Conservation (phyloP, 2,888 invertebrate species). For the Polydrusus cervinus region DNA sequence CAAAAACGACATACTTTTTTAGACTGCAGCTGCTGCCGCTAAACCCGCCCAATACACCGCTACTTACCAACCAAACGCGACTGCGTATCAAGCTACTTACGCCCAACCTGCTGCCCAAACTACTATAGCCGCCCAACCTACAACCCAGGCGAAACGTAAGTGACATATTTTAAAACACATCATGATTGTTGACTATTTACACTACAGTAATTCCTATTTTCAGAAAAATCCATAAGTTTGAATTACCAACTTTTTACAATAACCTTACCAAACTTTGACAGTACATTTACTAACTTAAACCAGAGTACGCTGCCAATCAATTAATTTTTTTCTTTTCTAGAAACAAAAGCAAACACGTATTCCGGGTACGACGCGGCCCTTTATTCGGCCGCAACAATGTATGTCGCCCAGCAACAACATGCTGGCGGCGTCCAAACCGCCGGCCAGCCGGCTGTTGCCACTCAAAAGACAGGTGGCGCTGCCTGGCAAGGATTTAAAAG, state of each 20-base stretch:
- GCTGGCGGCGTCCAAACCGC: conserved; percentile 71
- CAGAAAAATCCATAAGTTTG: no score
- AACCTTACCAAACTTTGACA: no score
- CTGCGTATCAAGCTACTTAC: conserved; percentile 73
- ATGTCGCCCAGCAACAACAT: conserved; percentile 85
- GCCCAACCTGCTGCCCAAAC: conserved; percentile 74
- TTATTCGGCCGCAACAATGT: conserved; percentile 96
- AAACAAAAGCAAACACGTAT: conserved; percentile 76
- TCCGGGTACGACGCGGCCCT: conserved; percentile 96
- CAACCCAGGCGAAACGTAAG: conserved; percentile 76
- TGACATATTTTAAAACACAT: conserved; percentile 55
- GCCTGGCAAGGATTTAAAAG: conserved; percentile 79
- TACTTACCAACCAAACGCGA: conserved; percentile 75
- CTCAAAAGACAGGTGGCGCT: conserved; percentile 72
- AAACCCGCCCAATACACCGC: conserved; percentile 77
- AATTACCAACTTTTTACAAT: no score
- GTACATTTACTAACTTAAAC: no score
- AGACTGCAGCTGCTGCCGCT: conserved; percentile 71
- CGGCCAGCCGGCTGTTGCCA: conserved; percentile 75
- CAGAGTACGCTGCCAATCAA: no score
- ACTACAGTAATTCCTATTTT: no score
- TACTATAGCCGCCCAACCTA: conserved; percentile 75
- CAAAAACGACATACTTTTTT: background rate
- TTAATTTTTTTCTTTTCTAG: background rate
- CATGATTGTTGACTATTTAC: no score